Base-by-base conservation (phyloP, 2,797 vertebrate genomes). In the Liparis tanakae region DNA sequence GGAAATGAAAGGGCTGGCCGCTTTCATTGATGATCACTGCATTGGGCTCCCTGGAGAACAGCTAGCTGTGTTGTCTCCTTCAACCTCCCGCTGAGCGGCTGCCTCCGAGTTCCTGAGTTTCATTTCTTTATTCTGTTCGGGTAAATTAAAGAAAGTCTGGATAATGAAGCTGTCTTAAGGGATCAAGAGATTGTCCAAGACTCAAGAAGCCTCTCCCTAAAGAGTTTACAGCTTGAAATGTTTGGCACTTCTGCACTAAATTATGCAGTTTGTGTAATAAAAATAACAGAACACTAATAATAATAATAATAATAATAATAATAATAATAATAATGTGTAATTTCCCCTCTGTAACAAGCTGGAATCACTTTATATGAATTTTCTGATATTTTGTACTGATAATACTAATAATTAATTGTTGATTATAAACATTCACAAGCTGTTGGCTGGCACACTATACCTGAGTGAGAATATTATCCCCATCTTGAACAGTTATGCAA, bases 361-460 rank as follows among this genome's bases (percentile, higher is more conserved):
- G 94, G 93, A 94, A 95, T 94, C 90, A 70, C 81, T 87, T 84
- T 82, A 92, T 88, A 93, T 87, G 92, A 95, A 96, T 94, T 95
- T 92, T 93, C 87, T 92, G 93, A 92, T 94, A 94, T 94, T 92
- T 89, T 90, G 80, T 85, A 82, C 76, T 91, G 80, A 53, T 53
- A 14, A 53, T 53, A 25, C 51, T 93, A 75, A 82, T 84, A 84
- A 84, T 94, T 95, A 93, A 95, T 95, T 95, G 95, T 95, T 95
- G 95, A 96, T 96, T 96, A 95, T 96, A 98, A 98, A 98, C 98
- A 99, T 99, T 99, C 98, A 98, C 96, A 96, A 97, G 97, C 96
- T 99, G 97, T 98, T 98, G 96, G 96, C 97, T 97, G 96, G 96
- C 96, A 97, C 97, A 96, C 96, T 96, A 97, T 99, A 99, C 98